Evolutionary conservation across 2,888 invertebrate species (phyloP).

Genomic region (Anorthoa munda): DNA sequence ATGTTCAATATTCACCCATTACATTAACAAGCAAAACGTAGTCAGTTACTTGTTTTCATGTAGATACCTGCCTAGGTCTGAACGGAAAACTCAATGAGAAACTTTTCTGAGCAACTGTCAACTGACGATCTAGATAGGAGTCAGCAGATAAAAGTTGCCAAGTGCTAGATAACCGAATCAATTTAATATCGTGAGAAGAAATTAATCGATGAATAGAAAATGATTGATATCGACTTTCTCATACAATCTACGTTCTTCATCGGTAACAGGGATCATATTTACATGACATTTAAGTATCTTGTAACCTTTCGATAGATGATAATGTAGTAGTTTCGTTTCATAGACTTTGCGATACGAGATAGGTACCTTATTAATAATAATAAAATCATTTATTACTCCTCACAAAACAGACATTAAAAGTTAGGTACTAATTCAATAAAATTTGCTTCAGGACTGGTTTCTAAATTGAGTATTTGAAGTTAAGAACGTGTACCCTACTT

Average conservation of each 20-base stretch:
- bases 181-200: slow-evolving; percentile 8
- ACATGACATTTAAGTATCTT: background rate
- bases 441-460: too few species aligned
- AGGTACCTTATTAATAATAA: too few species aligned
- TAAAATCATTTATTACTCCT: too few species aligned
- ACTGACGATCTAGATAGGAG: background rate
- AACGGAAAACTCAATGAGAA: background rate
- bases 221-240: slow-evolving; percentile 1
- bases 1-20: too few species aligned
- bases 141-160: background rate
- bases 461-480: too few species aligned
- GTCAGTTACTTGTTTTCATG: too few species aligned
- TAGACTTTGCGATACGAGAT: background rate
- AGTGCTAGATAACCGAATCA: background rate
- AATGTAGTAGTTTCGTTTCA: background rate
- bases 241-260: background rate
- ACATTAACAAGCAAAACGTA: background rate
- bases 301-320: background rate
- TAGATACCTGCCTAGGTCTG: too few species aligned
- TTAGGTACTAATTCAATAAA: background rate
- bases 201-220: slow-evolving; percentile 12
- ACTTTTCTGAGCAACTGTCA: background rate
- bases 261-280: background rate
- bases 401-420: too few species aligned
- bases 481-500: too few species aligned